Evolutionary conservation across 2,888 invertebrate genomes (phyloP).

Genomic region (Leucoma salicis): DNA sequence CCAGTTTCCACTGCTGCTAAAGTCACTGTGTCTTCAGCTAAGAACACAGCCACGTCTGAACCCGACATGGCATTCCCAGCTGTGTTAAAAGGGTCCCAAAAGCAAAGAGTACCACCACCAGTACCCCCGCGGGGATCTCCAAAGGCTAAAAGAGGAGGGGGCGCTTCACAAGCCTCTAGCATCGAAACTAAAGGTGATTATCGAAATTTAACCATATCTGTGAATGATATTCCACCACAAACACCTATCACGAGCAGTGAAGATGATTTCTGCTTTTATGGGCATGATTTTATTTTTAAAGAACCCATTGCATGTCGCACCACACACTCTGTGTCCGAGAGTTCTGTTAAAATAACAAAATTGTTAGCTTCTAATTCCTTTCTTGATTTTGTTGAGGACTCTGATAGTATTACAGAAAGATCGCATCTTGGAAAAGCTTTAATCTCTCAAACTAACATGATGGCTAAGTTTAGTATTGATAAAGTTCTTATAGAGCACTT

Average conservation of each 20-base stretch:
- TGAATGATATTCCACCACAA: slow-evolving; percentile 64
- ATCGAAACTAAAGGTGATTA: slow-evolving; percentile 78
- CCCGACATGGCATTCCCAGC: slow-evolving; percentile 86
- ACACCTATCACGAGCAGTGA: slow-evolving; percentile 72
- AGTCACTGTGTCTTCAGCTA: slow-evolving; percentile 53
- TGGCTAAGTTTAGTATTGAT: slow-evolving; percentile 72
- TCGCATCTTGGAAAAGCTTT: slow-evolving; percentile 59
- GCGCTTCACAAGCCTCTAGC: slow-evolving; percentile 62
- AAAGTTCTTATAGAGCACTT: slow-evolving; percentile 65
- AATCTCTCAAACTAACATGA: slow-evolving; percentile 69
- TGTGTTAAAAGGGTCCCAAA: slow-evolving; percentile 87
- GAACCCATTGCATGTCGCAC: slow-evolving; percentile 66
- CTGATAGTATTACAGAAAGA: slow-evolving; percentile 62
- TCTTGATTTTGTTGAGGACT: slow-evolving; percentile 65
- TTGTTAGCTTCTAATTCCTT: slow-evolving; percentile 65
- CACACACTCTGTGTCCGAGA: slow-evolving; percentile 64
- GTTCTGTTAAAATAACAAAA: slow-evolving; percentile 61
- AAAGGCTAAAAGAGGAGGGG: slow-evolving; percentile 82
- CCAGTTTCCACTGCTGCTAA: slow-evolving; percentile 69
- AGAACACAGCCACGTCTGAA: slow-evolving; percentile 63
- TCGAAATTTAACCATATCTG: slow-evolving; percentile 60
- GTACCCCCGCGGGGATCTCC: slow-evolving; percentile 93
- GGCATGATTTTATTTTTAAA: slow-evolving; percentile 72
- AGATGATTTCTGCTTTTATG: slow-evolving; percentile 69
- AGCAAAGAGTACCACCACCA: slow-evolving; percentile 92